Conservation (phyloP, 2,888 invertebrate genomes). For the Galeopsomyia nigrocyanea region DNA sequence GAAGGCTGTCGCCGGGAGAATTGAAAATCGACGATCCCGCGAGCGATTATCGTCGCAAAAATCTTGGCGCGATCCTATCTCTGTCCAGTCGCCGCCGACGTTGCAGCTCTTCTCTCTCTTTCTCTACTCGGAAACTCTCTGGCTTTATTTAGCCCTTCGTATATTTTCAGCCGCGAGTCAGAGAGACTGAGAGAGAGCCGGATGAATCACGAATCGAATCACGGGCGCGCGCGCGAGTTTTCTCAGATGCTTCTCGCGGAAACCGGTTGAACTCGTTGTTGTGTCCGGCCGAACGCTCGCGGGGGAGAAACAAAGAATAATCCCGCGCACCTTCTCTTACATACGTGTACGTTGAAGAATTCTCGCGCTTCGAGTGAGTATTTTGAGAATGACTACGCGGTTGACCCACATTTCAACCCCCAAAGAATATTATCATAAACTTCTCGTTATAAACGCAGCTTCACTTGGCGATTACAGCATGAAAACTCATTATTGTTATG, state of each 20-base stretch:
- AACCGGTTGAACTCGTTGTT: conserved; percentile 59
- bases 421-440: no score
- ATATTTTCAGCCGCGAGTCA: no score
- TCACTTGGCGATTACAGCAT: no score
- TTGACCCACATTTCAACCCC: no score
- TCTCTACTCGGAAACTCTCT: background rate
- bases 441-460: no score
- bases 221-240: conserved; percentile 36
- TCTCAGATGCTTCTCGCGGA: conserved; percentile 51
- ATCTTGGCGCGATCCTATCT: conserved; percentile 57
- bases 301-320: conserved; percentile 15
- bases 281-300: conserved; percentile 36
- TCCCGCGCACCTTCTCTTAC: no score
- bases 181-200: background rate
- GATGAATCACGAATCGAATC: conserved; percentile 38
- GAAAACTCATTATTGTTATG: no score
- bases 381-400: no score
- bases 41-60: conserved; percentile 58
- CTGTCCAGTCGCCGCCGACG: conserved; percentile 43
- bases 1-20: conserved; percentile 40
- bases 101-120: background rate
- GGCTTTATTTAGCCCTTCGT: conserved; percentile 23
- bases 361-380: no score
- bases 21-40: conserved; percentile 47
- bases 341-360: no score